These are phyloP conservation scores for Catocala sponsa DNA, from an alignment of 2,888 invertebrate species.

Conservation along the genomic window DNA sequence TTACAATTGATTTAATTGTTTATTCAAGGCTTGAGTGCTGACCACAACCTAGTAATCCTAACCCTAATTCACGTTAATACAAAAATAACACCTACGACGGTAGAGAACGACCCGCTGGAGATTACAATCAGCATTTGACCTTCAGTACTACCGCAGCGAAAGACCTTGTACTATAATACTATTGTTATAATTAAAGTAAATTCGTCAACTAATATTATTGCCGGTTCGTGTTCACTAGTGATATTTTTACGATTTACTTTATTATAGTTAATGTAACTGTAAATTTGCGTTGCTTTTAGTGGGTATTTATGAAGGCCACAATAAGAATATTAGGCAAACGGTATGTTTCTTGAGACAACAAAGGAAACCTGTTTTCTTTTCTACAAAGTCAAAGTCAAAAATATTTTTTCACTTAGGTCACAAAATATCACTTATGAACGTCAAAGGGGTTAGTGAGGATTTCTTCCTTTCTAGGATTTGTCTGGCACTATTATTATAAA, in stretches of 20 bases:
- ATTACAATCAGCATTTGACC: conserved; percentile 21
- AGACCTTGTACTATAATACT: conserved; percentile 24
- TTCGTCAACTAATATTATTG: conserved; percentile 38
- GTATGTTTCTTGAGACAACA: too few relatives aligned
- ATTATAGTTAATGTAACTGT: conserved; percentile 19
- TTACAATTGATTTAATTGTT: too few relatives aligned
- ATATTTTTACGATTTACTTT: conserved; percentile 27
- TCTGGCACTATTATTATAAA: too few relatives aligned
- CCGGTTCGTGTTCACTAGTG: conserved; percentile 36
- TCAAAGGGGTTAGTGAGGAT: too few relatives aligned
- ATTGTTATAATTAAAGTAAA: conserved; percentile 41
- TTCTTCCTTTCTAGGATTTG: too few relatives aligned
- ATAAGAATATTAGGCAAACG: background rate
- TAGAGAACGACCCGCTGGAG: conserved; percentile 6
- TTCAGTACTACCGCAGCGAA: conserved; percentile 12
- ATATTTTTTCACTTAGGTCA: too few relatives aligned
- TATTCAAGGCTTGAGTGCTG: too few relatives aligned
- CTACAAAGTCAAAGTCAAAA: too few relatives aligned
- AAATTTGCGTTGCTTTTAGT: conserved; percentile 10
- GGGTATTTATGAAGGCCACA: conserved; percentile 12
- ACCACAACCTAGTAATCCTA: background rate
- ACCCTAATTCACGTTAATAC: background rate
- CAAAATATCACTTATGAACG: too few relatives aligned
- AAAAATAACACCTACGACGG: background rate
- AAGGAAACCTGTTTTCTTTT: too few relatives aligned